Evolutionary conservation across 2,888 invertebrate genomes (phyloP).

Genomic region (Zaprionus obscuricornis): DNA sequence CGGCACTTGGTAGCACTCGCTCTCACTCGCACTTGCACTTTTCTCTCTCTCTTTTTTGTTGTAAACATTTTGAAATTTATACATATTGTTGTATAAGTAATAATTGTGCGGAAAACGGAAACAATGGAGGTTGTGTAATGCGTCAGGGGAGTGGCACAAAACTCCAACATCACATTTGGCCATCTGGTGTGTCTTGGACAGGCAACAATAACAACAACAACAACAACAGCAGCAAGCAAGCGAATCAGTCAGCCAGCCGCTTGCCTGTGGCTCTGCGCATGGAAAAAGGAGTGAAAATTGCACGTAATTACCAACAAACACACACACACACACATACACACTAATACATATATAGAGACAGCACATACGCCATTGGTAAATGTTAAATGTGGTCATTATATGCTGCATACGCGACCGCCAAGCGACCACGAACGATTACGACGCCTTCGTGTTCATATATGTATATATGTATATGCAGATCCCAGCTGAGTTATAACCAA

Average conservation of each 20-base stretch:
- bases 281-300: constrained; percentile 77
- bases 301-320: constrained; percentile 67
- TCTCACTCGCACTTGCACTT: too few relatives aligned
- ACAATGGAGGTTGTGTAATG: constrained; percentile 80
- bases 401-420: constrained; percentile 55
- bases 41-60: constrained; percentile 4
- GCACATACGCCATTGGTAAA: constrained; percentile 62
- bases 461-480: constrained; percentile 1
- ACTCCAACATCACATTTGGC: constrained; percentile 28
- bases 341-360: background rate
- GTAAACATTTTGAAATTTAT: constrained; percentile 62
- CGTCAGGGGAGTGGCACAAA: constrained; percentile 54
- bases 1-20: constrained; percentile 37
- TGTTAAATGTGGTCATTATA: constrained; percentile 71
- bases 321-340: constrained; percentile 8
- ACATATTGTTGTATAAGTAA: constrained; percentile 79
- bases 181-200: constrained; percentile 68
- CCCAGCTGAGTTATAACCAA: constrained; percentile 50
- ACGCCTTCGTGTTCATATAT: constrained; percentile 53
- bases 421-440: constrained; percentile 52
- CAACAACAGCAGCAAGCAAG: constrained; percentile 33
- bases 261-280: constrained; percentile 41
- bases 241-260: constrained; percentile 48
- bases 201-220: constrained; percentile 37
- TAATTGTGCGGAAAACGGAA: constrained; percentile 80